A percentile compares a stretch with the other conserved stretches of the same genome.
Evolutionary conservation across 2,797 vertebrate species (phyloP).

Genomic region (Lindbergichthys nudifrons): DNA sequence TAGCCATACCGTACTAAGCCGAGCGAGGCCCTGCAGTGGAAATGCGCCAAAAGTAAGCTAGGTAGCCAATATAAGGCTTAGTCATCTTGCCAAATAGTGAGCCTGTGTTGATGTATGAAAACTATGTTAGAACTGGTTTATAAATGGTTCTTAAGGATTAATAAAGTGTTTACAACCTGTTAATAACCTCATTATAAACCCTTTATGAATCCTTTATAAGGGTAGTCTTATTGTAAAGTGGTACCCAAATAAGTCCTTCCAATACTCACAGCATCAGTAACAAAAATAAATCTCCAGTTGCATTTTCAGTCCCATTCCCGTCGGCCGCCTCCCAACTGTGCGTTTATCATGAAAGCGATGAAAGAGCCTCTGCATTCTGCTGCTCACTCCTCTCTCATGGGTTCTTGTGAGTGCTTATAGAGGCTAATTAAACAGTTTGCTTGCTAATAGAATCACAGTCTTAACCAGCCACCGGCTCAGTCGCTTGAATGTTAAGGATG

Average conservation of each 20-base stretch:
- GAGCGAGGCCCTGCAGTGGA: too few relatives aligned
- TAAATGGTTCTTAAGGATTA: too few relatives aligned
- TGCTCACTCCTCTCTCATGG: constrained; percentile 59
- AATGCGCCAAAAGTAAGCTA: too few relatives aligned
- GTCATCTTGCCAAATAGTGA: too few relatives aligned
- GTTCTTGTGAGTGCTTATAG: constrained; percentile 69
- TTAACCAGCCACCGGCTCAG: constrained; percentile 64
- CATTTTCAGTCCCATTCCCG: constrained; percentile 55
- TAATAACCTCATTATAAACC: too few relatives aligned
- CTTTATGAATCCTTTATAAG: too few relatives aligned
- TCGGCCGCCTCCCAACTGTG: constrained; percentile 52
- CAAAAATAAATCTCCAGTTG: constrained; percentile 51
- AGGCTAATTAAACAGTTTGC: constrained; percentile 79
- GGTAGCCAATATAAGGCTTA: too few relatives aligned
- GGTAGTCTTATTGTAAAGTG: too few relatives aligned
- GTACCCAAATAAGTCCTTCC: constrained; percentile 26
- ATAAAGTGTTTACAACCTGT: too few relatives aligned
- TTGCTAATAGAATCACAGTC: constrained; percentile 72
- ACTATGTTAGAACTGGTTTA: too few relatives aligned
- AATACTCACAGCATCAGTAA: constrained; percentile 54
- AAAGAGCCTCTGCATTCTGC: constrained; percentile 51
- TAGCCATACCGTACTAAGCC: too few relatives aligned
- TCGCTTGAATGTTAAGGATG: constrained; percentile 60
- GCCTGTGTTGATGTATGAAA: too few relatives aligned
- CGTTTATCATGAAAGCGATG: constrained; percentile 60